Conservation (phyloP, 2,797 vertebrate genomes). For the Rhinogobio ventralis region DNA sequence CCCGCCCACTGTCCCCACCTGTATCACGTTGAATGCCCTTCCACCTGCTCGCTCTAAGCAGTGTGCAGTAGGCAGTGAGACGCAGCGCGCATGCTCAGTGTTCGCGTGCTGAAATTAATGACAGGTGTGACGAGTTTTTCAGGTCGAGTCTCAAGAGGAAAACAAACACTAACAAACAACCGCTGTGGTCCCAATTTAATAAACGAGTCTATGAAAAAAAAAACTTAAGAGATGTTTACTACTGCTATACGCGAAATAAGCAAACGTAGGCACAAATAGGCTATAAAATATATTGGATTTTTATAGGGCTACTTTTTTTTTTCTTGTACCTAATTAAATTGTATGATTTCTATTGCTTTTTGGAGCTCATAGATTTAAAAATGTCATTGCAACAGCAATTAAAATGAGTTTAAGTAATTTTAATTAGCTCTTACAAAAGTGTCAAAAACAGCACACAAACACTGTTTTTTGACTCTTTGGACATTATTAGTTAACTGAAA, state of each 20-base stretch:
- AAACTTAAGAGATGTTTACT: not conserved
- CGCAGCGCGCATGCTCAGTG: slow-evolving; percentile 46
- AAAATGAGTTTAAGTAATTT: not conserved
- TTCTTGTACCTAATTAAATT: not conserved
- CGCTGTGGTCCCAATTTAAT: not conserved
- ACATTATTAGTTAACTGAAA: not conserved
- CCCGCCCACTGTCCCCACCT: not conserved
- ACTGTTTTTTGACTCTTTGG: too few species aligned
- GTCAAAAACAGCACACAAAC: too few species aligned
- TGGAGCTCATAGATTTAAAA: not conserved
- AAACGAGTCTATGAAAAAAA: not conserved
- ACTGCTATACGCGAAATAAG: too few species aligned
- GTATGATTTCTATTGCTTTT: not conserved
- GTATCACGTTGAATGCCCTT: not conserved
- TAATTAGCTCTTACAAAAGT: too few species aligned
- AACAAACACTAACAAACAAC: not conserved
- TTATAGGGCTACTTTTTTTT: not conserved
- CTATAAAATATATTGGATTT: too few species aligned
- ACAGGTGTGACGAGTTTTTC: slow-evolving; percentile 56
- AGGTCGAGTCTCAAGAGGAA: slow-evolving; percentile 15
- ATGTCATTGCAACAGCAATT: not conserved
- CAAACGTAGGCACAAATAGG: too few species aligned
- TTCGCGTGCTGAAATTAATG: not conserved
- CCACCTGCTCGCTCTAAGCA: not conserved
- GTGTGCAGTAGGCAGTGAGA: not conserved